Percentiles rank a stretch among this genome's conserved stretches.
Evolutionary conservation across 2,797 vertebrate genomes (phyloP).

Genomic region (Loris lydekkerianus): DNA sequence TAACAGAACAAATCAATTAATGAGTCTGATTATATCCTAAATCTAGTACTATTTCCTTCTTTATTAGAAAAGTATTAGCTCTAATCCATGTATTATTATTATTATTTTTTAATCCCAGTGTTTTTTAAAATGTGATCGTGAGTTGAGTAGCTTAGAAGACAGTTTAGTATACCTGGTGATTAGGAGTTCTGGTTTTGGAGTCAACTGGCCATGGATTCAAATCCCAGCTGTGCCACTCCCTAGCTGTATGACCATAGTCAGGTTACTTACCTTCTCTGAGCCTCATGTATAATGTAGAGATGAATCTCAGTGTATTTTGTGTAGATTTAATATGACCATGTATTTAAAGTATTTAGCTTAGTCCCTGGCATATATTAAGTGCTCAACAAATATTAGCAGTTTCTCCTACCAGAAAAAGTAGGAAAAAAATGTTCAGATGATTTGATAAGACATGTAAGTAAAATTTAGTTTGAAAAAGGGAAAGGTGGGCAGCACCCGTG

Average conservation of each 20-base stretch:
- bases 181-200: slow-evolving; percentile 26
- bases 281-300: slow-evolving; percentile 40
- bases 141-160: slow-evolving; percentile 25
- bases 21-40: slow-evolving; percentile 31
- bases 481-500: not conserved
- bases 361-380: slow-evolving; percentile 27
- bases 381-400: slow-evolving; percentile 53
- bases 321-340: not conserved
- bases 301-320: not conserved
- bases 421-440: slow-evolving; percentile 43
- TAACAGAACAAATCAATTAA: slow-evolving; percentile 50
- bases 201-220: slow-evolving; percentile 35
- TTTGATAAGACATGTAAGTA: slow-evolving; percentile 34
- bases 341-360: slow-evolving; percentile 30
- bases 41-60: slow-evolving; percentile 47
- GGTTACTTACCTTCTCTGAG: slow-evolving; percentile 16
- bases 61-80: slow-evolving; percentile 57
- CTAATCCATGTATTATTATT: not conserved
- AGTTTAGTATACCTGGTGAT: slow-evolving; percentile 8
- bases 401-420: slow-evolving; percentile 33
- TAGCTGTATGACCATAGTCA: not conserved
- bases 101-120: not conserved
- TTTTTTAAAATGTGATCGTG: slow-evolving; percentile 1
- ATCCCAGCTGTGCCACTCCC: slow-evolving; percentile 33
- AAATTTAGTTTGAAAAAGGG: slow-evolving; percentile 61